phyloP scores from a whole-genome alignment of 2,113 vertebrate species.

The Ailurus styani region DNA sequence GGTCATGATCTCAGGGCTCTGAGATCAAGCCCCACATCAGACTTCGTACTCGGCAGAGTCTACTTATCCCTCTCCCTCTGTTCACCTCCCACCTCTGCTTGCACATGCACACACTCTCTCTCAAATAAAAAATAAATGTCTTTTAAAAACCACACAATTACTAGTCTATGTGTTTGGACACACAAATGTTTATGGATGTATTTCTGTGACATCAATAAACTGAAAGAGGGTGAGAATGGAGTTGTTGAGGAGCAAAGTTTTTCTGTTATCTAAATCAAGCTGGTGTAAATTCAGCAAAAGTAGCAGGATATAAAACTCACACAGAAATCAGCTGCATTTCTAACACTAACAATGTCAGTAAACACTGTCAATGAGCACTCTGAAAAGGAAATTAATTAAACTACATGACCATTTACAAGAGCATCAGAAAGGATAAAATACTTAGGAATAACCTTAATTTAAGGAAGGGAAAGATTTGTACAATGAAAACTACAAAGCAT shows the following conservation, averaged over 20 bases:
- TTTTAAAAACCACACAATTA: neutral
- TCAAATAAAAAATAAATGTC: neutral
- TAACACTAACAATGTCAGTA: neutral
- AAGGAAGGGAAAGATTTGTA: neutral
- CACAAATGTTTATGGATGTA: neutral
- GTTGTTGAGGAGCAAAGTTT: neutral
- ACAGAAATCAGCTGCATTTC: neutral
- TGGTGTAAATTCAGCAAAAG: neutral
- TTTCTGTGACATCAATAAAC: neutral
- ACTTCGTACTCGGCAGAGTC: neutral
- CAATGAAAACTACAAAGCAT: neutral
- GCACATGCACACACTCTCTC: neutral
- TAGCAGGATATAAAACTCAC: neutral
- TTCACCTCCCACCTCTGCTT: neutral
- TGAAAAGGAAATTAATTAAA: neutral
- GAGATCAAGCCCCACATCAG: neutral
- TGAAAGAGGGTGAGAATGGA: neutral
- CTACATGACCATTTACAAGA: neutral
- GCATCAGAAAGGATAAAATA: neutral
- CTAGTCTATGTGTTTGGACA: neutral
- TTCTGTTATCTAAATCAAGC: neutral
- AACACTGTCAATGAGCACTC: neutral
- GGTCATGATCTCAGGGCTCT: neutral
- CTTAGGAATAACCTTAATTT: neutral
- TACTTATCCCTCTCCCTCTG: neutral